Evolutionary conservation across 2,113 vertebrate genomes (phyloP).

Genomic region (Rhinolophus sinicus): DNA sequence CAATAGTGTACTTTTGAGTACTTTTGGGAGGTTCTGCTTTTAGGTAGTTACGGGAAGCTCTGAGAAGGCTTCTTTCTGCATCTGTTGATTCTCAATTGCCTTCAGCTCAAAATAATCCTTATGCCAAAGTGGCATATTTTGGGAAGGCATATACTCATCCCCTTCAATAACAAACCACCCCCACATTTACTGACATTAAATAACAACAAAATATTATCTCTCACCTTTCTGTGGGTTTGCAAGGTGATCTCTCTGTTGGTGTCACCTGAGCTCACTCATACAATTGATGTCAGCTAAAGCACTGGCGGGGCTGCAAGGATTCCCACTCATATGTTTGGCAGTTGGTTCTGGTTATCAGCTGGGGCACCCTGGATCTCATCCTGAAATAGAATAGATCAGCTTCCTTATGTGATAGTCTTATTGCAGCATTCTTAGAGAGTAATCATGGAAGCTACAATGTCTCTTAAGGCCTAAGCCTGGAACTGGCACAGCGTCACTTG

Average conservation of each 20-base stretch:
- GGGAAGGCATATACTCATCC: background rate
- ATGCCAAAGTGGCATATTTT: background rate
- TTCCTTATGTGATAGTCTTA: background rate
- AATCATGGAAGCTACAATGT: background rate
- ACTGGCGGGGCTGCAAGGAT: background rate
- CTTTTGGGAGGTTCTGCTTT: background rate
- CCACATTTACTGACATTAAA: background rate
- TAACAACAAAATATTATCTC: background rate
- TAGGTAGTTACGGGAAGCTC: background rate
- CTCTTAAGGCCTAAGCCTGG: background rate
- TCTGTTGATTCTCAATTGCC: background rate
- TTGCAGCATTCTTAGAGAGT: background rate
- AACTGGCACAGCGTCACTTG: background rate
- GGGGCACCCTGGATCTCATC: background rate
- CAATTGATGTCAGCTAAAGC: background rate
- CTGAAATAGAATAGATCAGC: background rate
- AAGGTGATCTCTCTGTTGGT: background rate
- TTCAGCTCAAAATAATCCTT: background rate
- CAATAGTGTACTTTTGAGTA: background rate
- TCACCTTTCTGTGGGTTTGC: background rate
- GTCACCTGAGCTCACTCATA: background rate
- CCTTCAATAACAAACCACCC: background rate
- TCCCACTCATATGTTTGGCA: background rate
- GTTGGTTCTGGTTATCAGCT: background rate
- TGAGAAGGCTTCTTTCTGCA: background rate